These are phyloP conservation scores for Tridacna gigas DNA, from an alignment of 2,888 invertebrate species.

Conservation along the genomic window DNA sequence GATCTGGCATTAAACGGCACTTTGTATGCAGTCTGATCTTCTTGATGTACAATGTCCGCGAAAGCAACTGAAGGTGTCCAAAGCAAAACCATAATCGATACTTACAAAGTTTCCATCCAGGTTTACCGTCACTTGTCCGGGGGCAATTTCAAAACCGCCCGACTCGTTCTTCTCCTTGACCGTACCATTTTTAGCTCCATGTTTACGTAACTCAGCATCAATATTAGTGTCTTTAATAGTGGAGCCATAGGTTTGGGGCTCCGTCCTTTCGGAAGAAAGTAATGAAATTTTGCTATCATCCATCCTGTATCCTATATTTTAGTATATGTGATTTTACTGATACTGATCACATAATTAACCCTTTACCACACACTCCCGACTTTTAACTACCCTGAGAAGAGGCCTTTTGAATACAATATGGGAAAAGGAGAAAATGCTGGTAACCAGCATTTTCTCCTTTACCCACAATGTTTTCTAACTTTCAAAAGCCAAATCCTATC, in stretches of 20 bases:
- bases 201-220: conserved; percentile 4
- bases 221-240: conserved; percentile 17
- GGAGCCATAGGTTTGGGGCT: conserved; percentile 5
- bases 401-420: no score
- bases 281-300: conserved; percentile 14
- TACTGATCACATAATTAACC: no score
- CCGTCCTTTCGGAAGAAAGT: neutral
- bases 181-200: neutral
- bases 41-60: neutral
- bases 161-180: neutral
- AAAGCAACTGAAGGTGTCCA: neutral
- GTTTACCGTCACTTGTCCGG: conserved; percentile 20
- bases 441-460: no score
- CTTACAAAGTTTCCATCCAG: conserved; percentile 16
- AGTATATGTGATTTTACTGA: no score
- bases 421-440: no score
- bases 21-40: neutral
- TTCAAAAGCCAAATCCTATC: no score
- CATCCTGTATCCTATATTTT: neutral
- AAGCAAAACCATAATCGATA: neutral
- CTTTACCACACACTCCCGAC: no score
- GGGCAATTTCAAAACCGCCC: conserved; percentile 18
- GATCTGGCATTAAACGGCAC: neutral
- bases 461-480: no score
- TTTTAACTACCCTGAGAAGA: no score